Evolutionary conservation across 2,888 invertebrate species (phyloP), one percentile per base, ranked within the genome.

Genomic region (Conistra vaccinii): DNA sequence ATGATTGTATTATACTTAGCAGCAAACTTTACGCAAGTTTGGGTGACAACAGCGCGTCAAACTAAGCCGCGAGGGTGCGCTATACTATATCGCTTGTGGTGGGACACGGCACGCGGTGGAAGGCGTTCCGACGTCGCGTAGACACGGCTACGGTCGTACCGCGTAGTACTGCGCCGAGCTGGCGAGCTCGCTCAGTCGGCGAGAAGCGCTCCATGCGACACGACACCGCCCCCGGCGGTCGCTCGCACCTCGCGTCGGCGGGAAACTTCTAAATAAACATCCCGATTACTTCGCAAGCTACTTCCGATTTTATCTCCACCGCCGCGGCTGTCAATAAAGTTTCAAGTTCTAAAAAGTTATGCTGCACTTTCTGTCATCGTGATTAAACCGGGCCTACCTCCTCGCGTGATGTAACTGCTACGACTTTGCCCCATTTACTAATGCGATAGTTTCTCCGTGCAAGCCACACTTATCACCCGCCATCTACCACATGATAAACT

Each of bases 351-450:
- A 35, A 14, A 58, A 71, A 80, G 77, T 81, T 87, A 61, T n/a
- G 39, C 63, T 81, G 76, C 74, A 85, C 63, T 79, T 76, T 77
- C 62, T 55, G 42, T 63, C 60, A 69, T 62, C 62, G 57, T 73
- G 71, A 81, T 73, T 76, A 69, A 69, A 55, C 73, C 76, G 70
- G 79, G 84, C 82, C 80, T 81, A 82, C 76, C 80, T 89, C 87
- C 81, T 89, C 87, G 89, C 89, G 92, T 93, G 92, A 92, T 92
- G 91, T 93, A 93, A 93, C 83, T 83, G n/a, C 63, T 66, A 69
- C 90, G 89, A 89, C 89, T 93, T 92, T 90, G 91, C 88, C 91
- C 91, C 83, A 92, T 92, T 92, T 93, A 91, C 90, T 91, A 93
- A 93, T 92, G 90, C 89, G 90, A 93, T 94, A 92, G 91, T 92